Base-by-base conservation (phyloP, 2,113 vertebrate species). In the Glaucomys volans region DNA sequence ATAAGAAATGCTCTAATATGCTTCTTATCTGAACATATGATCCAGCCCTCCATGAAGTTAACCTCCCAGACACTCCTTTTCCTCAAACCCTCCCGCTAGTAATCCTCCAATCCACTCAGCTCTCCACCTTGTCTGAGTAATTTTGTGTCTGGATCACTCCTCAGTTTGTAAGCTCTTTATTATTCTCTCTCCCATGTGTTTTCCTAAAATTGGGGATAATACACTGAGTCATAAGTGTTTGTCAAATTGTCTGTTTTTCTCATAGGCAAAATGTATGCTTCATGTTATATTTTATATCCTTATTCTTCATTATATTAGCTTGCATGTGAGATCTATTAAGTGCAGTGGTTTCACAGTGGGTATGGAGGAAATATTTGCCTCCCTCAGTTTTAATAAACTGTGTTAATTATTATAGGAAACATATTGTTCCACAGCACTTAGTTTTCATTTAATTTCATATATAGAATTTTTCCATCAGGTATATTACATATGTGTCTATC, bases 61-160 rank as follows among this genome's bases (percentile, higher is more conserved):
- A 59, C 22, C 24, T 74, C n/a, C n/a, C 47, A 44, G 47, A 76
- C n/a, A 44, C 24, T 44, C 62, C 1, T 54, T 8, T 77, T 64
- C 28, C 47, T 67, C 47, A 86, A 28, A 67, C 44, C 28, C 22
- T 52, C 50, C 32, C 8, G 1, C 17, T n/a, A 37, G 47, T 30
- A 20, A 47, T 26, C 24, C 17, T 42, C 22, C 13, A 42, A 2
- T 20, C 22, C 16, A 40, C 22, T 57, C 50, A 44, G 12, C 14
- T 2, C 22, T 47, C 30, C 20, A 14, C 9, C 16, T 69, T 2
- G 0, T 10, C 37, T 79, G 12, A 24, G 2, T 54, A 8, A 18
- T 26, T 92, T 62, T 76, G 44, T 52, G 8, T 32, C 13, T 18
- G 82, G n/a, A 13, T 93, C 28, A 24, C 5, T 8, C 6, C 13